phyloP scores from a whole-genome alignment of 2,888 invertebrate genomes.

The Xanthia togata region DNA sequence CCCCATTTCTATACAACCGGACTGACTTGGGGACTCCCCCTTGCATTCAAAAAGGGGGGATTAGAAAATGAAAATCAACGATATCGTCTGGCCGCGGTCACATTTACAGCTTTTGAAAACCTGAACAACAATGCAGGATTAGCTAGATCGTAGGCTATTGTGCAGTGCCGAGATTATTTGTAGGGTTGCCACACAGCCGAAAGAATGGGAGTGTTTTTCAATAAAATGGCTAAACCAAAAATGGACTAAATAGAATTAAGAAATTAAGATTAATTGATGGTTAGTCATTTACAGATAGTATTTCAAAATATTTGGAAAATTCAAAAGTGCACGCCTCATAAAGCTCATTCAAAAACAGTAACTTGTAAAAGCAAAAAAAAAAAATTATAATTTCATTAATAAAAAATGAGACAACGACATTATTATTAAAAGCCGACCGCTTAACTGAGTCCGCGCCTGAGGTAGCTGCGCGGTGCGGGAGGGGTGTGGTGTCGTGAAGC shows the following conservation, averaged over 20 bases:
- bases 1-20: constrained; percentile 8
- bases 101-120: constrained; percentile 43
- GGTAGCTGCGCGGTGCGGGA: too few relatives aligned
- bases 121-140: constrained; percentile 60
- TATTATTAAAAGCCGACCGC: too few relatives aligned
- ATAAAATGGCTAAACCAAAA: not conserved
- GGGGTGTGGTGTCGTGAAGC: too few relatives aligned
- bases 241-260: not conserved
- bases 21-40: not conserved
- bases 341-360: too few relatives aligned
- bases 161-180: constrained; percentile 42
- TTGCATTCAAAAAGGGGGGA: constrained; percentile 46
- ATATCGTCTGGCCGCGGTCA: constrained; percentile 40
- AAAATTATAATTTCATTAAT: too few relatives aligned
- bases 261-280: too few relatives aligned
- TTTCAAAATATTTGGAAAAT: too few relatives aligned
- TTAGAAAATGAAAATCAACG: constrained; percentile 48
- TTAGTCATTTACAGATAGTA: not conserved
- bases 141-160: constrained; percentile 52
- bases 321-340: too few relatives aligned
- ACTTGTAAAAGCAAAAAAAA: too few relatives aligned
- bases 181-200: constrained; percentile 43
- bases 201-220: not conserved
- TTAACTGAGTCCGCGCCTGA: too few relatives aligned
- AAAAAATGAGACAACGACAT: too few relatives aligned